A percentile compares a stretch with the other conserved stretches of the same genome.
Evolutionary conservation across 1,140 invertebrate genomes (phyloP).

Genomic region (Pseudoatta argentina): DNA sequence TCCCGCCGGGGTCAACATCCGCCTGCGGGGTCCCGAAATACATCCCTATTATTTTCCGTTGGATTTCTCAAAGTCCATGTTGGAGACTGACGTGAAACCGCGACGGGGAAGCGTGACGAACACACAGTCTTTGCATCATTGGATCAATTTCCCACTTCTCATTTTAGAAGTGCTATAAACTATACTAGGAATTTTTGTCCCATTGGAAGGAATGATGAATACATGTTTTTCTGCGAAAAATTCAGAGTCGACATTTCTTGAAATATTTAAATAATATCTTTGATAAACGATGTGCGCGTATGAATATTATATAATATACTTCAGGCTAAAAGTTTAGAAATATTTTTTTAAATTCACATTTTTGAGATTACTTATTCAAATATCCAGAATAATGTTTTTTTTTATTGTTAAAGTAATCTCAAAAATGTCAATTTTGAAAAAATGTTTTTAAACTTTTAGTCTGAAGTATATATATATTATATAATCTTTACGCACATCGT

Average conservation of each 20-base stretch:
- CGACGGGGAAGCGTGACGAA: neutral
- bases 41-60: constrained; percentile 56
- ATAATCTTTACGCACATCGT: neutral
- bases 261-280: neutral
- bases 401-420: no score
- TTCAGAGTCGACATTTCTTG: neutral
- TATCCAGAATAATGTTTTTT: no score
- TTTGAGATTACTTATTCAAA: no score
- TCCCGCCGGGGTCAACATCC: constrained; percentile 51
- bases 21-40: constrained; percentile 46
- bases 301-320: neutral
- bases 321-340: no score
- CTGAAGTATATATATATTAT: no score
- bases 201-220: neutral
- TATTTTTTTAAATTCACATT: no score
- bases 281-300: neutral
- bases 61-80: constrained; percentile 2
- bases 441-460: no score
- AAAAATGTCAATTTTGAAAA: no score
- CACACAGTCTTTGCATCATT: neutral
- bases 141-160: neutral
- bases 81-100: neutral
- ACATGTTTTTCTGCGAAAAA: neutral
- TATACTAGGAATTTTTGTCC: neutral
- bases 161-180: neutral